These are phyloP conservation scores for Diaprepes abbreviatus DNA, from an alignment of 2,888 invertebrate genomes.

Conservation along the genomic window DNA sequence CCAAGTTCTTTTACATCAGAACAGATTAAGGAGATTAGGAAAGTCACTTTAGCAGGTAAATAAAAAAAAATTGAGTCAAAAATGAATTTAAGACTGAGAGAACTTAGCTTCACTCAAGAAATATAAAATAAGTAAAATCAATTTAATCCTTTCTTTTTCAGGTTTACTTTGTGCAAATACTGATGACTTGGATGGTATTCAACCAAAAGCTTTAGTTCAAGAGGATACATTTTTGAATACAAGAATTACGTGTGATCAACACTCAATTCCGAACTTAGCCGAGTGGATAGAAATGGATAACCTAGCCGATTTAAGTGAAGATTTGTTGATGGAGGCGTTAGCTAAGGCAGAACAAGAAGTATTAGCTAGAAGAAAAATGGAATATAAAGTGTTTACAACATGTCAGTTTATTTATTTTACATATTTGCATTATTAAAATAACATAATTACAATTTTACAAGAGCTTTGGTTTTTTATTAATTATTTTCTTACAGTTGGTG, in stretches of 20 bases:
- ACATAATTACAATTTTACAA: slow-evolving; percentile 1
- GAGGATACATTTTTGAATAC: slow-evolving; percentile 89
- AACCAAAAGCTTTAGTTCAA: slow-evolving; percentile 88
- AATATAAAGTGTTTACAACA: slow-evolving; percentile 75
- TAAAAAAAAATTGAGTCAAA: too few species aligned
- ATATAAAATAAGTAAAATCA: too few species aligned
- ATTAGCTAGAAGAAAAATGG: slow-evolving; percentile 80
- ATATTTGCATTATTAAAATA: not conserved
- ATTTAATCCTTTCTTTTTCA: not conserved
- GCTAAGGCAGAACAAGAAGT: slow-evolving; percentile 85
- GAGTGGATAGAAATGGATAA: slow-evolving; percentile 80
- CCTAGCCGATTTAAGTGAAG: slow-evolving; percentile 78
- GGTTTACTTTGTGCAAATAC: slow-evolving; percentile 84
- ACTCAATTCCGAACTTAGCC: slow-evolving; percentile 75
- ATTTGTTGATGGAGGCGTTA: slow-evolving; percentile 81
- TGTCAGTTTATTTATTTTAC: slow-evolving; percentile 31
- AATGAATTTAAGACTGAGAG: too few species aligned
- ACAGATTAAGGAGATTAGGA: slow-evolving; percentile 85
- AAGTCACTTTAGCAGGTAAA: slow-evolving; percentile 78
- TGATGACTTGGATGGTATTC: slow-evolving; percentile 77
- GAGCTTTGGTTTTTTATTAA: too few species aligned
- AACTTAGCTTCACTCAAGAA: too few species aligned
- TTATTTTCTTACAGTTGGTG: slow-evolving; percentile 73
- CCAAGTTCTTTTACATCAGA: slow-evolving; percentile 84
- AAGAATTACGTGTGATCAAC: slow-evolving; percentile 80